Evolutionary conservation across 2,888 invertebrate genomes (phyloP), one percentile per base, ranked within the genome.

Genomic region (Rhamphomyia laevipes): DNA sequence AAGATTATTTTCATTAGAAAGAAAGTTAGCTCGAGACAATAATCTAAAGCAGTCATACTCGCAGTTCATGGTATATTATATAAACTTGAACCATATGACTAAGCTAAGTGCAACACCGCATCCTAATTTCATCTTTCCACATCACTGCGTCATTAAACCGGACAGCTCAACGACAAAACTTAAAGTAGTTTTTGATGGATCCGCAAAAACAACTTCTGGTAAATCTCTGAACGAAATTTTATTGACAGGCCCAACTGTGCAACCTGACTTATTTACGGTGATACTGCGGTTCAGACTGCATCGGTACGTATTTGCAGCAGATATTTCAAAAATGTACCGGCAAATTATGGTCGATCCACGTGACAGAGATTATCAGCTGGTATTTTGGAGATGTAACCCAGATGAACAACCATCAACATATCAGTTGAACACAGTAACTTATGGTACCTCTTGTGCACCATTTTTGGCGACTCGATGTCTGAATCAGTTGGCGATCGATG

Each of bases 391-490:
- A 38, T 30, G 5, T 27, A 27, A 27, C 23, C 9, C 23, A 9
- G 23, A 27, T 27, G 23, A 27, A 27, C 7, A 27, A 27, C 23
- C 23, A 27, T 27, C 23, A 27, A 27, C 23, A 27, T 27, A 7
- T 35, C 13, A 35, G n/a, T 35, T 35, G n/a, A 35, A 35, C 13
- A 35, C 35, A 35, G 35, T 35, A 35, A 35, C 44, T 12, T 58
- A 54, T 50, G 58, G 59, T 17, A 52, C 51, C 3, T 43, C 54
- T 5, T 21, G 52, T 9, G 54, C 59, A 3, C 56, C 59, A 13
- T 59, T 43, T 49, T 46, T 57, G 13, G 58, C 59, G 1, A 55
- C 52, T 2, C 47, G 54, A 33, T 44, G 49, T 9, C 18, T 61
- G 4, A 51, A 52, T 10, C 48, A 54, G 31, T 33, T 57, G 11